phyloP scores from a whole-genome alignment of 1,140 invertebrate genomes.

The Drosophila parvula region DNA sequence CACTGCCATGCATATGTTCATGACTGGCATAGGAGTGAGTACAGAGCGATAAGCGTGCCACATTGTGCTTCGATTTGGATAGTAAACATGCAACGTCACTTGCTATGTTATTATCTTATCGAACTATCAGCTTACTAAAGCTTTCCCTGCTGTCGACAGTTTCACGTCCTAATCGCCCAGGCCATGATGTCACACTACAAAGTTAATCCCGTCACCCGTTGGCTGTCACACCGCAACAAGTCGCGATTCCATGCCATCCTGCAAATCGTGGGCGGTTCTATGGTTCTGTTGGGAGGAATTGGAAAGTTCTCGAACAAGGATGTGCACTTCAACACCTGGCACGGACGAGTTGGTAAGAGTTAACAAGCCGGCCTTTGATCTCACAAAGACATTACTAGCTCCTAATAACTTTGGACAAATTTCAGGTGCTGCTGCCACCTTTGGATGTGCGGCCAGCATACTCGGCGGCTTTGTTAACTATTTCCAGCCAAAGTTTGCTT shows the following conservation, averaged over 20 bases:
- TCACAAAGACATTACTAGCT: neutral
- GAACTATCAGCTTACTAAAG: neutral
- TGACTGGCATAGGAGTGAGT: slow-evolving; percentile 72
- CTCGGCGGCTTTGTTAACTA: slow-evolving; percentile 71
- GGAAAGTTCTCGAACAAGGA: slow-evolving; percentile 74
- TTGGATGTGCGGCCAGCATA: slow-evolving; percentile 67
- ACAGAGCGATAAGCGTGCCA: neutral
- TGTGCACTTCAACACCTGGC: slow-evolving; percentile 73
- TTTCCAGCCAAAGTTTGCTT: slow-evolving; percentile 71
- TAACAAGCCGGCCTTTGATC: neutral
- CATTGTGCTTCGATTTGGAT: slow-evolving; percentile 18
- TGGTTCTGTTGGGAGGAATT: slow-evolving; percentile 66
- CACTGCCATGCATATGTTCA: slow-evolving; percentile 80
- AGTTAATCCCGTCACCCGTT: slow-evolving; percentile 70
- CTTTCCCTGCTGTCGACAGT: slow-evolving; percentile 41
- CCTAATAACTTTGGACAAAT: neutral
- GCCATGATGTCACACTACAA: slow-evolving; percentile 81
- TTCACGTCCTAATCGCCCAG: slow-evolving; percentile 73
- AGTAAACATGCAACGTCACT: slow-evolving; percentile 30
- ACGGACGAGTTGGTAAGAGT: slow-evolving; percentile 69
- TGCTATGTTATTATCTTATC: slow-evolving; percentile 45
- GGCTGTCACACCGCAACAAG: slow-evolving; percentile 76
- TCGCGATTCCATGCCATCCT: slow-evolving; percentile 73
- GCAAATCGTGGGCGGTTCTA: slow-evolving; percentile 68
- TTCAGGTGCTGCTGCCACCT: slow-evolving; percentile 62